phyloP scores from a whole-genome alignment of 1,140 invertebrate species.

The Drosophila triauraria region DNA sequence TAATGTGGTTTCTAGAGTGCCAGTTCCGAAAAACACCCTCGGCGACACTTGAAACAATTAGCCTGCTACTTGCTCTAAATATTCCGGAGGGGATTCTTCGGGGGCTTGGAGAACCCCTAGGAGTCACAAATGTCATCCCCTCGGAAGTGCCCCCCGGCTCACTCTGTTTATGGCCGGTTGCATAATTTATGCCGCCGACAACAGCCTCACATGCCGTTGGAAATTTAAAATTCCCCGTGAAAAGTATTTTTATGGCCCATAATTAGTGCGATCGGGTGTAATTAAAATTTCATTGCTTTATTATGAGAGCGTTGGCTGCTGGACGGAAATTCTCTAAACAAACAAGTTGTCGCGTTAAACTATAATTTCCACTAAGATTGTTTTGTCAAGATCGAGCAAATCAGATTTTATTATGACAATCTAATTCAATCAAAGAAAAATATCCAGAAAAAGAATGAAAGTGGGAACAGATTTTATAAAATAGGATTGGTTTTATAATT shows the following conservation, averaged over 20 bases:
- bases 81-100: conserved; percentile 1
- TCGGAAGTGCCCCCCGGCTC: conserved; percentile 34
- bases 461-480: too few relatives aligned
- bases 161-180: conserved; percentile 42
- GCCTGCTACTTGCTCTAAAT: conserved; percentile 35
- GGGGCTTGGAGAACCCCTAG: conserved; percentile 8
- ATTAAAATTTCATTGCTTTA: conserved; percentile 50
- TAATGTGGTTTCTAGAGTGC: conserved; percentile 81
- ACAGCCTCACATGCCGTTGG: conserved; percentile 49
- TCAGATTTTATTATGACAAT: background rate
- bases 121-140: conserved; percentile 45
- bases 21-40: conserved; percentile 53
- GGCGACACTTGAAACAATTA: conserved; percentile 79
- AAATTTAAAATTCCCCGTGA: conserved; percentile 21
- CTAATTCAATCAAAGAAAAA: background rate
- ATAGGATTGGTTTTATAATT: too few relatives aligned
- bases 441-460: too few relatives aligned
- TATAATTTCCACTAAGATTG: conserved; percentile 14
- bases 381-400: conserved; percentile 27
- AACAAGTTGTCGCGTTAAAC: conserved; percentile 11
- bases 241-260: conserved; percentile 49
- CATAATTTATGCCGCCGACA: conserved; percentile 68
- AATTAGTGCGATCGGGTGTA: conserved; percentile 37
- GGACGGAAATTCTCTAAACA: conserved; percentile 19
- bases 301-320: conserved; percentile 19